These are phyloP conservation scores for Cyclina sinensis DNA, from an alignment of 1,140 invertebrate genomes.

Conservation along the genomic window DNA sequence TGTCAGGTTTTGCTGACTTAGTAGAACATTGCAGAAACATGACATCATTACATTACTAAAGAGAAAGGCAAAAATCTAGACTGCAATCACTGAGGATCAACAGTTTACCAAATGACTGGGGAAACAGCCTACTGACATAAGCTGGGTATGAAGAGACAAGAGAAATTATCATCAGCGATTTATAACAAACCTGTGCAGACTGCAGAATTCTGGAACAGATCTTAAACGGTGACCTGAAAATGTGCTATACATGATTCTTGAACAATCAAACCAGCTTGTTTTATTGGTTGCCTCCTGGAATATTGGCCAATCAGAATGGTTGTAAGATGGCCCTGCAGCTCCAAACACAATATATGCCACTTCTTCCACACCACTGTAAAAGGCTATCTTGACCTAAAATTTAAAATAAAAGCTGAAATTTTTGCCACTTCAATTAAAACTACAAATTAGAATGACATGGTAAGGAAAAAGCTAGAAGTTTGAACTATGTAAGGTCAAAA, in stretches of 20 bases:
- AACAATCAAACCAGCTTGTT: constrained; percentile 61
- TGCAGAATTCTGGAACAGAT: constrained; percentile 42
- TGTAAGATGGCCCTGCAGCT: constrained; percentile 44
- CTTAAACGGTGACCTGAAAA: neutral
- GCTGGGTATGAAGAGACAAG: no score
- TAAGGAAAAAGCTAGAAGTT: no score
- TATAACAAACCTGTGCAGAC: constrained; percentile 48
- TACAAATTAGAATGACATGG: no score
- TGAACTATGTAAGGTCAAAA: no score
- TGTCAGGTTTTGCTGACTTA: no score
- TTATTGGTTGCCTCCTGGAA: constrained; percentile 15
- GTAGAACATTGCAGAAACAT: no score
- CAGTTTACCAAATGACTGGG: no score
- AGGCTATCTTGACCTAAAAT: constrained; percentile 60
- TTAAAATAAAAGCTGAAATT: neutral
- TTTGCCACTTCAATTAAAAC: neutral
- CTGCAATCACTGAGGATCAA: no score
- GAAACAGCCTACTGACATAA: no score
- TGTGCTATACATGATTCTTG: constrained; percentile 44
- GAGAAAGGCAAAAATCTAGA: no score
- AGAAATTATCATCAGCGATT: no score
- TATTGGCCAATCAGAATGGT: constrained; percentile 48
- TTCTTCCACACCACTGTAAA: constrained; percentile 47
- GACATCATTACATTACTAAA: no score
- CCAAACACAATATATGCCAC: constrained; percentile 60